Conservation (phyloP, 1,140 invertebrate genomes). For the Mya arenaria region DNA sequence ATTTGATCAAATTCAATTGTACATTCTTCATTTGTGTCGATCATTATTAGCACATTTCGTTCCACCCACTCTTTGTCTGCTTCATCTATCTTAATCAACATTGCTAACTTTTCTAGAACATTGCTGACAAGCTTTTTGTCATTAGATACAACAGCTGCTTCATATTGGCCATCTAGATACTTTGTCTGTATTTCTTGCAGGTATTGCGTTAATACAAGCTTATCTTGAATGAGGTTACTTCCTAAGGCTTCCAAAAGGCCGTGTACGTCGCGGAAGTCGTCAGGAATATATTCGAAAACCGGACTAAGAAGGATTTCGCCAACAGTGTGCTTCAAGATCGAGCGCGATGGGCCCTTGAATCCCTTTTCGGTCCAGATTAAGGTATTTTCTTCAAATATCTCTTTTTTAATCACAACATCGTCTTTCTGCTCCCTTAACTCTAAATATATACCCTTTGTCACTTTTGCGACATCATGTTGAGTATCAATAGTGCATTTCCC, state of each 20-base stretch:
- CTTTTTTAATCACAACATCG: background rate
- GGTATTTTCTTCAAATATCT: background rate
- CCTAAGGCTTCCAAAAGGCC: too few species aligned
- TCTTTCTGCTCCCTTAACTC: background rate
- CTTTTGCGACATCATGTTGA: background rate
- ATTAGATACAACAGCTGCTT: background rate
- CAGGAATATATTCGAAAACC: too few species aligned
- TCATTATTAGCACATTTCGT: background rate
- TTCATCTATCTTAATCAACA: background rate
- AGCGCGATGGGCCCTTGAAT: too few species aligned
- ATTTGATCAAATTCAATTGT: constrained; percentile 39
- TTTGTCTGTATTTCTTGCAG: background rate
- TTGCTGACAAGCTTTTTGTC: background rate
- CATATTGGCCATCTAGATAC: background rate
- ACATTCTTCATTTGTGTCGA: background rate
- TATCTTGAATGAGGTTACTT: background rate
- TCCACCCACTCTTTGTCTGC: constrained; percentile 2
- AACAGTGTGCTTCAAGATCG: too few species aligned
- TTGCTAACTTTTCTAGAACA: background rate
- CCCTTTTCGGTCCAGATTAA: background rate
- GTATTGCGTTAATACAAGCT: background rate
- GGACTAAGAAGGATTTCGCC: too few species aligned
- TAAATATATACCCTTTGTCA: background rate
- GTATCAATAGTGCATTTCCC: background rate
- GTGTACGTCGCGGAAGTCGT: too few species aligned